phyloP scores from a whole-genome alignment of 1,140 invertebrate species.

The Ridgeia piscesae region DNA sequence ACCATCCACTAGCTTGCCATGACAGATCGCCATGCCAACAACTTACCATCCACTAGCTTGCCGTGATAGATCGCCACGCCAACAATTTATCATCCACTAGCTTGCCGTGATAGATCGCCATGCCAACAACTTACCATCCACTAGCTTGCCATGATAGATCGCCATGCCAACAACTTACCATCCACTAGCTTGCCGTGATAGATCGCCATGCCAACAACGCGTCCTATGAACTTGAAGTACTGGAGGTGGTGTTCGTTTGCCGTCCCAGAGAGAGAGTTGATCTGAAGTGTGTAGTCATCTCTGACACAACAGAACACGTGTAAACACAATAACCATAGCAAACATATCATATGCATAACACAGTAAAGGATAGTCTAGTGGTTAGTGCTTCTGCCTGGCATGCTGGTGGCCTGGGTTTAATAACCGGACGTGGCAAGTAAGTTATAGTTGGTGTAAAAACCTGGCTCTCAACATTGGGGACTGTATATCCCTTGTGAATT shows the following conservation, averaged over 20 bases:
- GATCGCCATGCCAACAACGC: constrained; percentile 97
- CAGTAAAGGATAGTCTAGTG: too few relatives aligned
- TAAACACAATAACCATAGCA: not conserved
- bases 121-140: constrained; percentile 94
- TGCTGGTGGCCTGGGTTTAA: too few relatives aligned
- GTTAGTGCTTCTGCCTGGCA: too few relatives aligned
- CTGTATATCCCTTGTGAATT: too few relatives aligned
- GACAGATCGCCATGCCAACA: constrained; percentile 98
- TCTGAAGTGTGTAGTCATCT: constrained; percentile 98
- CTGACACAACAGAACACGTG: constrained; percentile 54
- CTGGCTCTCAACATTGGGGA: too few relatives aligned
- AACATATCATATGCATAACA: not conserved
- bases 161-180: constrained; percentile 86
- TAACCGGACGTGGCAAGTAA: too few relatives aligned
- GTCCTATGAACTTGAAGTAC: constrained; percentile 98
- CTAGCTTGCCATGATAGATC: constrained; percentile 95
- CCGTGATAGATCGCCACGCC: constrained; percentile 99
- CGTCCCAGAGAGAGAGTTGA: constrained; percentile 94
- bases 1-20: constrained; percentile 95
- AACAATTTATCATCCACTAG: constrained; percentile 88
- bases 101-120: constrained; percentile 99
- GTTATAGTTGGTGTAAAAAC: too few relatives aligned
- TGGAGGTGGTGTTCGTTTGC: constrained; percentile 96
- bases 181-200: constrained; percentile 97
- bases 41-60: constrained; percentile 92